Evolutionary conservation across 2,888 invertebrate species (phyloP), one percentile per base, ranked within the genome.

Genomic region (Altica lythri): DNA sequence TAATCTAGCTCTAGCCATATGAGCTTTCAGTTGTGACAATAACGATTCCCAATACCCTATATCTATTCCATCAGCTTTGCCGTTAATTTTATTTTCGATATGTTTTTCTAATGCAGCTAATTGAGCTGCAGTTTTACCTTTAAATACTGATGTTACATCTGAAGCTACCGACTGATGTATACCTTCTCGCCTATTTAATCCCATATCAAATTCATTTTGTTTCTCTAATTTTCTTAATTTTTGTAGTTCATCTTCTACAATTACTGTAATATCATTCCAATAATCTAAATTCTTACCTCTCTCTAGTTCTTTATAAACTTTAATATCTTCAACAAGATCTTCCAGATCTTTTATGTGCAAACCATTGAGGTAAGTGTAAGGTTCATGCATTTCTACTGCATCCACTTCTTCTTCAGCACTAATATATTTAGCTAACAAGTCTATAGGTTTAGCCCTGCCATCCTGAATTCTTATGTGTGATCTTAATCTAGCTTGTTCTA

Each of bases 31-130:
- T 75, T 96, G 95, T n/a, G 92, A 92, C 25, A 96, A 80, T 60
- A 99, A 78, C 40, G 93, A 92, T 79, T 99, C 98, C 98, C 98
- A 99, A 78, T 97, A 99, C 37, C 94, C 93, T 59, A 97, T 89
- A 79, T 98, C 98, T 37, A 96, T 88, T 10, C 95, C 95, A 77
- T 92, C 95, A 35, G 85, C 86, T 59, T 89, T 86, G 0, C 89
- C 88, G 65, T 82, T 82, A 56, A 97, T 89, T 79, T 96, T 97
- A 10, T 80, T 79, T 75, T 92, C 91, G 68, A 99, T 95, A 74
- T 91, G 88, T 17, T 80, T 77, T 71, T 93, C 91, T 63, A 99
- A 78, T 49, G 89, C 85, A 64, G 87, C 86, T 61, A 99, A 79
- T 75, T 98, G 95, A 2, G 83, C 80, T 1, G 94, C 89, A 0